A percentile compares a stretch with the other conserved stretches of the same genome.
These are phyloP conservation scores for Corythoichthys haematopterus DNA, from an alignment of 2,113 vertebrate species.

Conservation along the genomic window DNA sequence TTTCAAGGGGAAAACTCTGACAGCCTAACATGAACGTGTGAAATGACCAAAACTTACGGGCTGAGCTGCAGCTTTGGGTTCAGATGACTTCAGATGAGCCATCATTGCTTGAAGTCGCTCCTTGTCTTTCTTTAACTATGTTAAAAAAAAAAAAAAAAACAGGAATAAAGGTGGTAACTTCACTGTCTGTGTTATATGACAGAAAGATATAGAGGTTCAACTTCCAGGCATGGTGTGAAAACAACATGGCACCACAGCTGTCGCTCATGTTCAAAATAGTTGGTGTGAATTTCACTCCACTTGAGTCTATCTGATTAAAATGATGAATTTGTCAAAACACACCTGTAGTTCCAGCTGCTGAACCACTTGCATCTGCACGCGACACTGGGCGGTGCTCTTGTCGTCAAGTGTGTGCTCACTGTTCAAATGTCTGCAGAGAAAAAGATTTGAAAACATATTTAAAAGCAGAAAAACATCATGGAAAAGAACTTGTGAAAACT, in stretches of 20 bases:
- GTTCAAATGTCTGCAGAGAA: constrained; percentile 92
- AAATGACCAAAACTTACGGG: constrained; percentile 77
- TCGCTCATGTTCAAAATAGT: neutral
- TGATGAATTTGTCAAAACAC: constrained; percentile 12
- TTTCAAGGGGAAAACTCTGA: too few relatives aligned
- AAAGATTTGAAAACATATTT: neutral
- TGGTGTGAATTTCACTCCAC: neutral
- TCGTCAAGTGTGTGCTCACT: constrained; percentile 96
- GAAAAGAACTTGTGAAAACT: too few relatives aligned
- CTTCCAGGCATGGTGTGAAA: constrained; percentile 41
- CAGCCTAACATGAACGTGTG: neutral
- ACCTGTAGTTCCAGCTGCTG: constrained; percentile 99
- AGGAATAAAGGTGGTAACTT: constrained; percentile 36
- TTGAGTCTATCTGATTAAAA: too few relatives aligned
- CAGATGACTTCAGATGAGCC: constrained; percentile 95
- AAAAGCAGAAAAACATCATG: neutral
- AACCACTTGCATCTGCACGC: constrained; percentile 99
- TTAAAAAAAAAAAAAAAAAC: constrained; percentile 14
- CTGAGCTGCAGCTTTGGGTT: constrained; percentile 89
- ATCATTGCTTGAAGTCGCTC: constrained; percentile 99
- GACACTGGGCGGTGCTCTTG: constrained; percentile 98
- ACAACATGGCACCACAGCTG: constrained; percentile 13
- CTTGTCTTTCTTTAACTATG: constrained; percentile 94
- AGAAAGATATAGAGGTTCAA: constrained; percentile 14
- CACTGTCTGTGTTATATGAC: constrained; percentile 4